Evolutionary conservation across 2,113 vertebrate genomes (phyloP).

Genomic region (Lepisosteus oculatus): DNA sequence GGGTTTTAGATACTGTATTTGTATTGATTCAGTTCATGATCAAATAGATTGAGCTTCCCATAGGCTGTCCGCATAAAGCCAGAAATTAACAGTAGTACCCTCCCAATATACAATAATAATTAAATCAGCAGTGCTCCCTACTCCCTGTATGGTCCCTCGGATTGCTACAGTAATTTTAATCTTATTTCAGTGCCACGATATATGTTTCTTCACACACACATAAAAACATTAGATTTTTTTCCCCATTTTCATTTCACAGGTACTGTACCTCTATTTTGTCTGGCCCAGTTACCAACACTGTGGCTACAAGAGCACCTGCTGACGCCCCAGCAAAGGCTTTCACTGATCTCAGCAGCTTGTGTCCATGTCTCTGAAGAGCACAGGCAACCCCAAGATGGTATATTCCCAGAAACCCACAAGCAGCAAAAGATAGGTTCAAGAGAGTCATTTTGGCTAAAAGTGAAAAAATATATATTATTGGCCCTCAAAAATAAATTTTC

Average conservation of each 20-base stretch:
- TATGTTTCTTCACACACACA: not conserved
- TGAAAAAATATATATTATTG: no score
- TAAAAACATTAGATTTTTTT: not conserved
- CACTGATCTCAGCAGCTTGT: constrained; percentile 66
- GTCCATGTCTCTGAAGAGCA: constrained; percentile 75
- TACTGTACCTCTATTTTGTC: constrained; percentile 79
- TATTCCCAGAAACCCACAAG: constrained; percentile 84
- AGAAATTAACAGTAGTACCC: no score
- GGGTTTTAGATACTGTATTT: no score
- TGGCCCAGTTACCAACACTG: constrained; percentile 79
- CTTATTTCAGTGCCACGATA: no score
- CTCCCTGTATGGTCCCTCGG: no score
- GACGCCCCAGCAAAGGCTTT: constrained; percentile 83
- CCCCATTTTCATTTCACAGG: not conserved
- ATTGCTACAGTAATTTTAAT: no score
- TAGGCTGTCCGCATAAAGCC: no score
- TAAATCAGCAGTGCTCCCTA: no score
- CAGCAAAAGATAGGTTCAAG: constrained; percentile 84
- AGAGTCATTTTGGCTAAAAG: constrained; percentile 52
- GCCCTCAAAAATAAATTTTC: no score
- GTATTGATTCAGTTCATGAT: no score
- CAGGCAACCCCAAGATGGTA: constrained; percentile 86
- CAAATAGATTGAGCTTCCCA: no score
- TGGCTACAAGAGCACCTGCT: constrained; percentile 79
- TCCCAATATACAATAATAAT: no score